A percentile compares a stretch with the other conserved stretches of the same genome.
phyloP scores from a whole-genome alignment of 2,797 vertebrate genomes.

The Pseudomugil tenellus region DNA sequence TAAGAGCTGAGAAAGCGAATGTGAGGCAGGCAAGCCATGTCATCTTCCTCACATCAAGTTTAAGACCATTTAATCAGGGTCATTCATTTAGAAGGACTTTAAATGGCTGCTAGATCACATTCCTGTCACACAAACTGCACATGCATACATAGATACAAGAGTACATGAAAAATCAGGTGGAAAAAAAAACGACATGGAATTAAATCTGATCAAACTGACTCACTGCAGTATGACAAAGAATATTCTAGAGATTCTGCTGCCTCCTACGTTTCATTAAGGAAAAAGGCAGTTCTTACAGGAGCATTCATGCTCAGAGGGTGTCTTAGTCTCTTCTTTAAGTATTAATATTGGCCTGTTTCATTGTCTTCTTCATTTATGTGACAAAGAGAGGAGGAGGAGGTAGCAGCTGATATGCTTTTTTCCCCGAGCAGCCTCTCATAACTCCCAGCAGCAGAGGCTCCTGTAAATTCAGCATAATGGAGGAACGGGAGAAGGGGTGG shows the following conservation, averaged over 20 bases:
- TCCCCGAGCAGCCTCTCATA: constrained; percentile 66
- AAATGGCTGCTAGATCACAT: constrained; percentile 20
- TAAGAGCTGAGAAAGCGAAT: constrained; percentile 40
- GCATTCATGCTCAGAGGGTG: not conserved
- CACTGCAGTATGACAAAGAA: constrained; percentile 99
- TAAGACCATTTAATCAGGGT: constrained; percentile 19
- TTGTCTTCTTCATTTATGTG: constrained; percentile 47
- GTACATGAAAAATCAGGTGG: not conserved
- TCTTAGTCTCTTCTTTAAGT: not conserved
- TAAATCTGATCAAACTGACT: constrained; percentile 65
- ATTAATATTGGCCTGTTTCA: constrained; percentile 11
- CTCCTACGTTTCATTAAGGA: constrained; percentile 90
- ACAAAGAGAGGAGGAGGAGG: constrained; percentile 42
- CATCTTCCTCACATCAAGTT: constrained; percentile 37
- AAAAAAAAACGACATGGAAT: constrained; percentile 22
- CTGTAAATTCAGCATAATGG: constrained; percentile 47
- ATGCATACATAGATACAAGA: not conserved
- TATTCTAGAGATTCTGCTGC: constrained; percentile 93
- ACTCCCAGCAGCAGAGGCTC: constrained; percentile 57
- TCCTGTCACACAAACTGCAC: constrained; percentile 6
- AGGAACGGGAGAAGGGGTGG: constrained; percentile 31
- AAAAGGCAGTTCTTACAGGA: constrained; percentile 49
- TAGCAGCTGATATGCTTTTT: constrained; percentile 49
- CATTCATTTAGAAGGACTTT: constrained; percentile 32
- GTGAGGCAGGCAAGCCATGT: constrained; percentile 39